These are phyloP conservation scores for Griposia aprilina DNA, from an alignment of 2,888 invertebrate genomes.

Conservation along the genomic window DNA sequence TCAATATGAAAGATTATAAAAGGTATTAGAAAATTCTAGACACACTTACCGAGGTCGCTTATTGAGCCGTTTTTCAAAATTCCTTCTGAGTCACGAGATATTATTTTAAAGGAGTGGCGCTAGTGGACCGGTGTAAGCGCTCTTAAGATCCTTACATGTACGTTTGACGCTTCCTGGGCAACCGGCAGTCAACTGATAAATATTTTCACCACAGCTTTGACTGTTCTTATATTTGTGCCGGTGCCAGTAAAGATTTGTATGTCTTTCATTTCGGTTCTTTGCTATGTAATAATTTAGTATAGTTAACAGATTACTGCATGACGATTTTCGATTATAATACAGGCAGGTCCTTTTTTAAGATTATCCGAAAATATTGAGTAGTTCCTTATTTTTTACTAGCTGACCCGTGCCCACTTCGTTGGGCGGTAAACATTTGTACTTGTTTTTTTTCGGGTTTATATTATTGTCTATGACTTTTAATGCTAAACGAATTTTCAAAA, in stretches of 20 bases:
- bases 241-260: neutral
- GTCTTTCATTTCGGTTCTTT: neutral
- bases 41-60: too few relatives aligned
- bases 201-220: neutral
- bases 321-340: conserved; percentile 16
- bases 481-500: too few relatives aligned
- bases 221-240: neutral
- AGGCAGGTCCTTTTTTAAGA: conserved; percentile 8
- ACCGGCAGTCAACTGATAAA: neutral
- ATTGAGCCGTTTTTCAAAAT: too few relatives aligned
- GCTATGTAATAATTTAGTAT: neutral
- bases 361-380: neutral
- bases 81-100: too few relatives aligned
- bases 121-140: too few relatives aligned
- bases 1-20: too few relatives aligned
- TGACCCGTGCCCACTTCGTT: too few relatives aligned
- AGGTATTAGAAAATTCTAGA: too few relatives aligned
- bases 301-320: conserved; percentile 4
- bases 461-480: too few relatives aligned
- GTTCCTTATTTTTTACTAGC: neutral
- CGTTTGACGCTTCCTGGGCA: neutral
- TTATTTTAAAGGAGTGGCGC: too few relatives aligned
- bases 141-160: neutral
- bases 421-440: too few relatives aligned
- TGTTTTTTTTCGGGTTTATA: too few relatives aligned